phyloP scores from a whole-genome alignment of 1,140 invertebrate species.

The Hestina assimilis region DNA sequence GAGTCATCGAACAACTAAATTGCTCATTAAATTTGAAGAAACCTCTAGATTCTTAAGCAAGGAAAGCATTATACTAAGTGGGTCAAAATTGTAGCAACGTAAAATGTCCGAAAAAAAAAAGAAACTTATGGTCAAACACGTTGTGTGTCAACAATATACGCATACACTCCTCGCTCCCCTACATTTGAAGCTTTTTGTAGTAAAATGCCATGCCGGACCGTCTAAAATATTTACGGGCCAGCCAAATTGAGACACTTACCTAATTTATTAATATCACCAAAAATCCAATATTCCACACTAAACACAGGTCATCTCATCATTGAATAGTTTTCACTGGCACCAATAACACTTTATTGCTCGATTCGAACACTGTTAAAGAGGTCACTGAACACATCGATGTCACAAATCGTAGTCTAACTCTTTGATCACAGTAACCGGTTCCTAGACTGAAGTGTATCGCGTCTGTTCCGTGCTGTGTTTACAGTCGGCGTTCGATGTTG shows the following conservation, averaged over 20 bases:
- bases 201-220: conserved; percentile 37
- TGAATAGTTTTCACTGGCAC: conserved; percentile 47
- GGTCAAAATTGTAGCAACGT: background rate
- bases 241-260: conserved; percentile 39
- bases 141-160: conserved; percentile 62
- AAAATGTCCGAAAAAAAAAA: conserved; percentile 10
- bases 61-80: background rate
- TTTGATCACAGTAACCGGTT: conserved; percentile 60
- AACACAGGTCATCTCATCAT: conserved; percentile 48
- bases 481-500: conserved; percentile 35
- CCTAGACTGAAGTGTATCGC: conserved; percentile 48
- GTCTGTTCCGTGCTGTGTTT: conserved; percentile 50
- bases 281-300: conserved; percentile 32
- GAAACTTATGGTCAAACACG: conserved; percentile 32
- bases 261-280: conserved; percentile 47
- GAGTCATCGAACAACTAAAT: background rate
- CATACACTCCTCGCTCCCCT: conserved; percentile 64
- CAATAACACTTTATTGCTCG: conserved; percentile 32
- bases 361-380: conserved; percentile 41
- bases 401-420: conserved; percentile 48
- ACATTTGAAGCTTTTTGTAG: conserved; percentile 59
- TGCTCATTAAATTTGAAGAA: background rate
- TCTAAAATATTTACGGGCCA: conserved; percentile 37
- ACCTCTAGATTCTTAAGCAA: background rate
- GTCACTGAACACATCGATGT: conserved; percentile 55